Evolutionary conservation across 2,113 vertebrate genomes (phyloP).

Genomic region (Alexandromys fortis): DNA sequence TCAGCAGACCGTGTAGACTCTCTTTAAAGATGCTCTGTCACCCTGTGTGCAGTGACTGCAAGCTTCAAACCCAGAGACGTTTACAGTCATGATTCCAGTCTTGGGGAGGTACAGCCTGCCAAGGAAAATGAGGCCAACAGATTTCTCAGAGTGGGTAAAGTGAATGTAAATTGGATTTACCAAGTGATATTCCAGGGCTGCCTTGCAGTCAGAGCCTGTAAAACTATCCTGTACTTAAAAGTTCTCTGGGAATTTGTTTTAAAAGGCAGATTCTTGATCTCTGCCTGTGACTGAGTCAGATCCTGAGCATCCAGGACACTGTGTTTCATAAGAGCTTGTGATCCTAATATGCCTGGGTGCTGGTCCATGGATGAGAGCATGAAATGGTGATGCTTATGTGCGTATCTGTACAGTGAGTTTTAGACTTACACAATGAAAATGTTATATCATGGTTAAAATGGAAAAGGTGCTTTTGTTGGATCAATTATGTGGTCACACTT

Average conservation of each 20-base stretch:
- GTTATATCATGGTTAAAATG: not conserved
- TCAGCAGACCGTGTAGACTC: not conserved
- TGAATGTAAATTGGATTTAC: slow-evolving; percentile 17
- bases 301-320: not conserved
- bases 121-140: not conserved
- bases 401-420: not conserved
- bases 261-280: slow-evolving; percentile 42
- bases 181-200: slow-evolving; percentile 58
- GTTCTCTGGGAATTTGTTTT: slow-evolving; percentile 37
- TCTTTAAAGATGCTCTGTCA: not conserved
- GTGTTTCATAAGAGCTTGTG: not conserved
- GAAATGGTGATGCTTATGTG: not conserved
- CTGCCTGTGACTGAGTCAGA: not conserved
- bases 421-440: slow-evolving; percentile 29
- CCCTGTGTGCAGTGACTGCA: not conserved
- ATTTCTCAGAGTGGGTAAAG: slow-evolving; percentile 36
- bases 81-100: slow-evolving; percentile 3
- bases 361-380: not conserved
- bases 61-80: not conserved
- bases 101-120: not conserved
- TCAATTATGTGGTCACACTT: not conserved
- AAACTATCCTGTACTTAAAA: slow-evolving; percentile 9
- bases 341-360: not conserved
- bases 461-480: not conserved
- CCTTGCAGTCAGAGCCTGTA: slow-evolving; percentile 24